Conservation (phyloP, 2,888 invertebrate genomes). For the Drosophila testacea region DNA sequence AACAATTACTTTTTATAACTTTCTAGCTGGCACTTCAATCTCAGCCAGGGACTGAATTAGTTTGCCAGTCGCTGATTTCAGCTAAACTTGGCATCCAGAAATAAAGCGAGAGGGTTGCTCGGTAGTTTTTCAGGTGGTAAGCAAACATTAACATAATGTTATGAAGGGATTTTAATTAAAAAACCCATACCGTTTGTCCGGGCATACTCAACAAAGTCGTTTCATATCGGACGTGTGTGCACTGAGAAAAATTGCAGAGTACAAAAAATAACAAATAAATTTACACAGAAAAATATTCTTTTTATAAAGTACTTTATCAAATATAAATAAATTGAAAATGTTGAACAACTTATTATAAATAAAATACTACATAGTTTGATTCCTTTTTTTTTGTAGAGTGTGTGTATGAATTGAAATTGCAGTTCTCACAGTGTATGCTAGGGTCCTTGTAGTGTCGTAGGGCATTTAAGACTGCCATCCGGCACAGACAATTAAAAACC, state of each 20-base stretch:
- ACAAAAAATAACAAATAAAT: not conserved
- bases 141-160: conserved; percentile 78
- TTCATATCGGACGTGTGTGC: conserved; percentile 59
- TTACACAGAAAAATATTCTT: not conserved
- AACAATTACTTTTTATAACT: conserved; percentile 80
- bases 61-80: conserved; percentile 55
- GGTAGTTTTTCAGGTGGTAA: conserved; percentile 63
- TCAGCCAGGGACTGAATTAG: conserved; percentile 62
- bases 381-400: not conserved
- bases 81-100: conserved; percentile 15
- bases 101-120: conserved; percentile 27
- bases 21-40: conserved; percentile 79
- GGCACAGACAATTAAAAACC: conserved; percentile 80
- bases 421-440: conserved; percentile 28
- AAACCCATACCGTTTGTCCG: conserved; percentile 60
- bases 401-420: not conserved
- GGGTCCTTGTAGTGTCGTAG: conserved; percentile 50
- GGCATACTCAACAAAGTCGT: conserved; percentile 59
- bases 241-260: conserved; percentile 19
- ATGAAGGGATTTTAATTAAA: conserved; percentile 79
- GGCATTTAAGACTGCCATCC: conserved; percentile 78
- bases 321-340: too few species aligned
- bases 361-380: too few species aligned
- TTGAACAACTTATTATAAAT: too few species aligned
- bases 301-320: not conserved